phyloP scores from a whole-genome alignment of 2,888 invertebrate species.

The Leptinotarsa tumamoca region DNA sequence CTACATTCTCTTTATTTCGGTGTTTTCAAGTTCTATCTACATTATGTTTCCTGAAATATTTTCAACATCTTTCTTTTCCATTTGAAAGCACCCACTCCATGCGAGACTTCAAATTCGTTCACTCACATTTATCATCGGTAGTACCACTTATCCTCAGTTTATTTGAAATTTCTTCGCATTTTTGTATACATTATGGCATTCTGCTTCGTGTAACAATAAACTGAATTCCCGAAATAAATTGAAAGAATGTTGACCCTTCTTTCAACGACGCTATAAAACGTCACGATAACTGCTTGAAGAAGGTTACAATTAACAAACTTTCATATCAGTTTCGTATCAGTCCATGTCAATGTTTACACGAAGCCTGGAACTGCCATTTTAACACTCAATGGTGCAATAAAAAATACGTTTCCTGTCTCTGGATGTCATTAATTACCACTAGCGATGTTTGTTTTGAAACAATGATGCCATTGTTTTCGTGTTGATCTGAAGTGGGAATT shows the following conservation, averaged over 20 bases:
- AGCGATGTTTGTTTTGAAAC: constrained; percentile 29
- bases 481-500: constrained; percentile 15
- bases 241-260: constrained; percentile 4
- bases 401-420: constrained; percentile 33
- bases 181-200: neutral
- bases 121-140: too few species aligned
- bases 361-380: constrained; percentile 27
- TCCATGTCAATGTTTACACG: constrained; percentile 30
- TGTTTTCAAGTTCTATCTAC: too few species aligned
- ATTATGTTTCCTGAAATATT: too few species aligned
- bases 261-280: neutral
- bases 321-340: constrained; percentile 14
- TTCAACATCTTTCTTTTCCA: too few species aligned
- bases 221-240: constrained; percentile 8
- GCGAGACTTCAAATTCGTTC: too few species aligned
- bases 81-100: too few species aligned
- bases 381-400: constrained; percentile 31
- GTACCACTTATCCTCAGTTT: too few species aligned
- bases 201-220: constrained; percentile 5
- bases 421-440: constrained; percentile 33
- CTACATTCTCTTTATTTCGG: too few species aligned
- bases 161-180: neutral
- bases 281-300: constrained; percentile 3
- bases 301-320: constrained; percentile 6
- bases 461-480: constrained; percentile 34